Evolutionary conservation across 2,888 invertebrate genomes (phyloP), one percentile per base, ranked within the genome.

Genomic region (Oligia strigilis): DNA sequence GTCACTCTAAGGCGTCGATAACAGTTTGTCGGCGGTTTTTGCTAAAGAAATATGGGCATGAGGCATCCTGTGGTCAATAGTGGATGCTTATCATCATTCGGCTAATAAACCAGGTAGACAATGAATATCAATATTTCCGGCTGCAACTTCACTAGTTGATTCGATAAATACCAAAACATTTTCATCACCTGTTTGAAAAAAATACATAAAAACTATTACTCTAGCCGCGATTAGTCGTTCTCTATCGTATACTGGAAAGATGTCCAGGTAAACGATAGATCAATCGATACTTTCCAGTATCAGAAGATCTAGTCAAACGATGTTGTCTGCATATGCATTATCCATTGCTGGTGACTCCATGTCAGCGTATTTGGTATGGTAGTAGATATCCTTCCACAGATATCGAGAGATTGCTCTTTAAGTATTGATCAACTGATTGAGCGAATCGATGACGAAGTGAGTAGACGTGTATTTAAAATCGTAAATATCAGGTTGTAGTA

Each of bases 401-500:
- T 66, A 46, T 70, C 82, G 43, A 71, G 4, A 40, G n/a, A 70
- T 49, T 8, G 49, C 19, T 65, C 17, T 65, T 58, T n/a, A n/a
- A 5, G 40, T 58, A 64, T 52, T 49, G 49, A 55, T 78, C 17
- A 52, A 60, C 46, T 52, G 52, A 60, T 40, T 40, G 17, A 62
- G 2, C 4, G 29, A 46, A 40, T 78, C 49, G 4, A 17, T n/a
- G 55, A 60, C 2, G n/a, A 4, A 17, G n/a, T 14, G 40, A 40
- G 49, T 49, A 43, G 6, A 52, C 23, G n/a, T n/a, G 40, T 58
- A 19, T 55, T 70, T 43, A 65, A 52, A 36, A 81, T 66, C n/a
- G n/a, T 78, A 70, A 70, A 83, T 55, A 46, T 65, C 29, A 0
- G 43, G 14, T 66, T 40, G 23, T 43, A 36, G 62, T 55, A n/a